Percentiles rank a stretch among this genome's conserved stretches.
Conservation (phyloP, 2,888 invertebrate species). For the Tholera decimalis region DNA sequence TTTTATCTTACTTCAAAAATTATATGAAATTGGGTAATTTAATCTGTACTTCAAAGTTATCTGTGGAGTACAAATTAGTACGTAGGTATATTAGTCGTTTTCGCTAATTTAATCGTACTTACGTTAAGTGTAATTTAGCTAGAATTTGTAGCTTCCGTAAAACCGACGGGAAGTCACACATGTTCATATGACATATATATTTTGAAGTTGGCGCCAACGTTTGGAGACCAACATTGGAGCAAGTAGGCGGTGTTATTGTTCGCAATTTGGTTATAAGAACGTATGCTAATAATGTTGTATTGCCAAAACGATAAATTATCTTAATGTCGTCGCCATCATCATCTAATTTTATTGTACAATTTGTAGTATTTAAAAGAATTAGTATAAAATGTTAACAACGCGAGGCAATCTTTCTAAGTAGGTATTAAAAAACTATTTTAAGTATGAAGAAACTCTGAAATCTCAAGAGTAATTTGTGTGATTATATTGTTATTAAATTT, state of each 20-base stretch:
- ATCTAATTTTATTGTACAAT: conserved; percentile 28
- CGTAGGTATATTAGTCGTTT: conserved; percentile 43
- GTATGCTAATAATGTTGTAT: conserved; percentile 52
- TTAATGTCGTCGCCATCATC: conserved; percentile 45
- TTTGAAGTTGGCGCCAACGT: conserved; percentile 24
- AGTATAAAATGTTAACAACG: conserved; percentile 3
- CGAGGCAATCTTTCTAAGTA: background rate
- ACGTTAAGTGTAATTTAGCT: conserved; percentile 46
- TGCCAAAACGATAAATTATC: conserved; percentile 51
- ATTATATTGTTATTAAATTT: conserved; percentile 9
- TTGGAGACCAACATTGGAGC: conserved; percentile 28
- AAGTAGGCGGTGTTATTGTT: conserved; percentile 53
- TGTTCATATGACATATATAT: conserved; percentile 11
- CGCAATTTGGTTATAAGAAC: conserved; percentile 27
- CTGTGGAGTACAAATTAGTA: conserved; percentile 28
- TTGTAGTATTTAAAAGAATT: conserved; percentile 34
- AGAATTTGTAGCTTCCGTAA: conserved; percentile 44
- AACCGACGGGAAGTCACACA: conserved; percentile 12
- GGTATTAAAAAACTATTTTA: background rate
- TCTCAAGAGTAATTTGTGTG: background rate
- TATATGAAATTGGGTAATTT: too few relatives aligned
- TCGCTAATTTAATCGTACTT: conserved; percentile 39
- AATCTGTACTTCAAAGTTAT: conserved; percentile 4
- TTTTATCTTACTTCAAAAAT: too few relatives aligned
- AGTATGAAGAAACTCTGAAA: conserved; percentile 4